Percentiles rank a stretch among this genome's conserved stretches.
phyloP scores from a whole-genome alignment of 2,888 invertebrate species.

The Notocelia uddmanniana region DNA sequence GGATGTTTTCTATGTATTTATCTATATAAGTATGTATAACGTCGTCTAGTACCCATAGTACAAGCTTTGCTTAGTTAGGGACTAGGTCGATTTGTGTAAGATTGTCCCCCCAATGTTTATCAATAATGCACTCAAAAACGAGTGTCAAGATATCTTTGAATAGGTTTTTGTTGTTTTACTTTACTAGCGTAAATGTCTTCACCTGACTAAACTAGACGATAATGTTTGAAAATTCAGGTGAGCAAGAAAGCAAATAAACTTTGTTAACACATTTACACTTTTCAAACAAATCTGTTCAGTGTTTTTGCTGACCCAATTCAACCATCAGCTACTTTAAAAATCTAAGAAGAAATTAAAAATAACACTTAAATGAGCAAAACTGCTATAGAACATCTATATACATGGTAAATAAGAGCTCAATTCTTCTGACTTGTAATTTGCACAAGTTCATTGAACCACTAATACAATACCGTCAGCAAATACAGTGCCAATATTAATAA shows the following conservation, averaged over 20 bases:
- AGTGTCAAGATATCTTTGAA: too few relatives aligned
- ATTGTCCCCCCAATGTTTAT: too few relatives aligned
- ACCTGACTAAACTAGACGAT: background rate
- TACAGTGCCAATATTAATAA: conserved; percentile 31
- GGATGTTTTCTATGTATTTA: too few relatives aligned
- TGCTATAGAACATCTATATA: background rate
- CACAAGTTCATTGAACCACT: background rate
- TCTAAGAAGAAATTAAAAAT: background rate
- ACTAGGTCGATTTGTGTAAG: too few relatives aligned
- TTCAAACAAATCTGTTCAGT: conserved; percentile 16
- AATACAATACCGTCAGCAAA: conserved; percentile 25
- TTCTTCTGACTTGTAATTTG: background rate
- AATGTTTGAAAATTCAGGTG: background rate
- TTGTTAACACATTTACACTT: background rate
- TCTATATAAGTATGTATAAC: too few relatives aligned
- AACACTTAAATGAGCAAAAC: background rate
- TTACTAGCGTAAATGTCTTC: background rate
- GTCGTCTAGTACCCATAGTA: too few relatives aligned
- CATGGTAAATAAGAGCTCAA: background rate
- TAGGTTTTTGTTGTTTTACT: too few relatives aligned
- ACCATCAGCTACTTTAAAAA: background rate
- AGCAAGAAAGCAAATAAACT: background rate
- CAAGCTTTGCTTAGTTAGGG: too few relatives aligned
- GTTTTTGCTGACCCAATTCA: conserved; percentile 20
- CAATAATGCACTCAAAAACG: too few relatives aligned